Evolutionary conservation across 2,888 invertebrate genomes (phyloP), one percentile per base, ranked within the genome.

Genomic region (Micoletzkya japonica): DNA sequence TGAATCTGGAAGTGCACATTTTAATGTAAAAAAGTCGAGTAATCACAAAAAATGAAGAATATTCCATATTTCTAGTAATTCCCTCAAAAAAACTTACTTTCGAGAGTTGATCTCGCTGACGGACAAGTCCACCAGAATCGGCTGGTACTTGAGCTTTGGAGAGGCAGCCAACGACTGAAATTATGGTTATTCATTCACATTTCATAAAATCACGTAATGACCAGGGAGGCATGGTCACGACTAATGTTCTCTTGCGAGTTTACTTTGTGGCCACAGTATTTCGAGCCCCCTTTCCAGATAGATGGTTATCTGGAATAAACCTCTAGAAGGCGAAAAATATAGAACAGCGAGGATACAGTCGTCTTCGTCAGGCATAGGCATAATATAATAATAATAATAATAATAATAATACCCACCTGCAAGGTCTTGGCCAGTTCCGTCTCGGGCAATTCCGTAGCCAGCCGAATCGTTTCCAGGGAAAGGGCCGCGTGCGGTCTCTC

Each of bases 361-460:
- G n/a, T n/a, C n/a, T n/a, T n/a, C n/a, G n/a, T n/a, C n/a, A n/a
- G n/a, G n/a, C n/a, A n/a, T n/a, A n/a, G n/a, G n/a, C n/a, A n/a
- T n/a, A n/a, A n/a, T n/a, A n/a, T n/a, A n/a, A 17, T n/a, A 17
- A n/a, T 44, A 44, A n/a, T 17, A n/a, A 44, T 17, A 44, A n/a
- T 17, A 44, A 44, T 17, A 44, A 54, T 17, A 24, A 54, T 7
- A 73, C 85, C 80, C 82, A 90, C 90, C 89, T 95, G 95, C 66
- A 98, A 87, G 2, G 97, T 98, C 84, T 95, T 90, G 76, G 95
- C 90, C 63, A 98, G 88, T 87, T 98, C 98, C 10, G 93, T 92
- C 88, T 98, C 92, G 28, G 97, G 96, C 77, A 98, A 89, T 87
- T 97, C 96, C 1, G 98, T 97, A 3, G 97, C 96, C 77, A 98